Evolutionary conservation across 2,888 invertebrate species (phyloP).

Genomic region (Incurvaria masculella): DNA sequence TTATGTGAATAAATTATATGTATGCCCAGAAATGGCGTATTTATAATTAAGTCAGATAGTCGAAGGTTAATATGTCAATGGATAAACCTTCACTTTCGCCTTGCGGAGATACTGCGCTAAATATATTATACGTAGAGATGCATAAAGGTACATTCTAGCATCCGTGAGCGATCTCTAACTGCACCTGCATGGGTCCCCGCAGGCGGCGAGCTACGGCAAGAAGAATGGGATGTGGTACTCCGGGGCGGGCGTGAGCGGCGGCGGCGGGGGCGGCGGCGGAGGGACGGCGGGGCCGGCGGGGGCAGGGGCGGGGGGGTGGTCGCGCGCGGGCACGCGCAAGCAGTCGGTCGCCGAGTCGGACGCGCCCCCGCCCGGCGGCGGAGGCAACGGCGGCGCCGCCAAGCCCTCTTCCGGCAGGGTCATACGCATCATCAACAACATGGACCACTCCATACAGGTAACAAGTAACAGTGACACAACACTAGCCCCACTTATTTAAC

Average conservation of each 20-base stretch:
- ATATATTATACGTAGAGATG: too few species aligned
- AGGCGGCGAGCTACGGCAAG: constrained; percentile 89
- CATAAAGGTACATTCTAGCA: too few species aligned
- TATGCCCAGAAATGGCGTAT: too few species aligned
- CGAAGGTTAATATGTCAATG: too few species aligned
- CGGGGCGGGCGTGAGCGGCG: constrained; percentile 58
- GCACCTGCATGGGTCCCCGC: constrained; percentile 21
- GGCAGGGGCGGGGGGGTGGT: constrained; percentile 65
- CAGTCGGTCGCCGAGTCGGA: constrained; percentile 81
- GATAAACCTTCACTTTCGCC: too few species aligned
- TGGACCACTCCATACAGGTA: constrained; percentile 89
- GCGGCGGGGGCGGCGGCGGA: constrained; percentile 62
- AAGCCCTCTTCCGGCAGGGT: constrained; percentile 82
- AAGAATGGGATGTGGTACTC: constrained; percentile 88
- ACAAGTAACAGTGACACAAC: too few species aligned
- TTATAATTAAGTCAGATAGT: too few species aligned
- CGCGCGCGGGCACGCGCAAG: constrained; percentile 74
- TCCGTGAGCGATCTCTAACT: too few species aligned
- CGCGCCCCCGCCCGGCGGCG: constrained; percentile 66
- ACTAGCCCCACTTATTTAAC: too few species aligned
- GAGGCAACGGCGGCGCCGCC: constrained; percentile 51
- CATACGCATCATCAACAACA: constrained; percentile 91
- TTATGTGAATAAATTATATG: too few species aligned
- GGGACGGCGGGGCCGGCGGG: constrained; percentile 58
- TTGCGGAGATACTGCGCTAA: too few species aligned